Evolutionary conservation across 2,797 vertebrate species (phyloP).

Genomic region (Alfaro cultratus): DNA sequence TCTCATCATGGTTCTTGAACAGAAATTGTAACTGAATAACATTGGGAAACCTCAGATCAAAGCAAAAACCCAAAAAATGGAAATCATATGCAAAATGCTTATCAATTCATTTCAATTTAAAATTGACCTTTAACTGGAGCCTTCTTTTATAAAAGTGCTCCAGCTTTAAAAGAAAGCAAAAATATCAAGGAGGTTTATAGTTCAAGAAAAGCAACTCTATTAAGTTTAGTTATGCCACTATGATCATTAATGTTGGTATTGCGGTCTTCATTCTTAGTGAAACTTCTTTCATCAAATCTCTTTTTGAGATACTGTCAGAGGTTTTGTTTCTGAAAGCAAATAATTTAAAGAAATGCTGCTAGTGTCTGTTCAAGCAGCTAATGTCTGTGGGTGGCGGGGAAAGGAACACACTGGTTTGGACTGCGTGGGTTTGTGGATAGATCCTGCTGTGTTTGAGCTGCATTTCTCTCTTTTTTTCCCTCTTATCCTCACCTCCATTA

Average conservation of each 20-base stretch:
- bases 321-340: conserved; percentile 16
- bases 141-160: not conserved
- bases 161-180: not conserved
- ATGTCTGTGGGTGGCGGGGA: not conserved
- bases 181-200: not conserved
- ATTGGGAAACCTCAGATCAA: not conserved
- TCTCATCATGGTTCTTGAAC: not conserved
- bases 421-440: conserved; percentile 24
- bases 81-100: not conserved
- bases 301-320: conserved; percentile 4
- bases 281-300: not conserved
- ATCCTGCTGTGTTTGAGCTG: conserved; percentile 25
- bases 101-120: not conserved
- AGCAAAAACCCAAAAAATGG: not conserved
- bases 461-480: not conserved
- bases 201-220: not conserved
- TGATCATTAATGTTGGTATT: not conserved
- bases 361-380: not conserved
- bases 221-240: not conserved
- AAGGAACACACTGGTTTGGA: conserved; percentile 18
- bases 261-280: not conserved
- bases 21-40: not conserved
- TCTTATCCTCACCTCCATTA: conserved; percentile 46
- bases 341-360: conserved; percentile 9
- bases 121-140: not conserved